Evolutionary conservation across 2,797 vertebrate genomes (phyloP).

Genomic region (Microtus californicus): DNA sequence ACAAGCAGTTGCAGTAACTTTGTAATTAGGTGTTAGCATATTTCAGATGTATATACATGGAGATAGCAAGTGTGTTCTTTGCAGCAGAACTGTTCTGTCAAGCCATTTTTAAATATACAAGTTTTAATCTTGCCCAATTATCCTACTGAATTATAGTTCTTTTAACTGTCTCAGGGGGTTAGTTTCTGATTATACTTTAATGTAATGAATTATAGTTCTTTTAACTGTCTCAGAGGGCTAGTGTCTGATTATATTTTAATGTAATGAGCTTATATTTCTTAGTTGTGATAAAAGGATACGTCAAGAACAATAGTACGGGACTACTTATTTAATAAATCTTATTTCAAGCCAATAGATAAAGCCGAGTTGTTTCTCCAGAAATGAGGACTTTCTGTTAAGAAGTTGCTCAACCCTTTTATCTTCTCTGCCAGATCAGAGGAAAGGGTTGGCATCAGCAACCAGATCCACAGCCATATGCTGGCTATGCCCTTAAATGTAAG

Average conservation of each 20-base stretch:
- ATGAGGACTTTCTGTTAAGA: slow-evolving; percentile 5
- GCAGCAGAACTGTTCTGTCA: neutral
- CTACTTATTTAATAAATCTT: slow-evolving; percentile 29
- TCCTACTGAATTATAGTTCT: neutral
- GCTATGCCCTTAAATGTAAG: slow-evolving; percentile 5
- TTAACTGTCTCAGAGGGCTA: slow-evolving; percentile 1
- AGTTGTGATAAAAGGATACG: neutral
- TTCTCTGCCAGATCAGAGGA: slow-evolving; percentile 6
- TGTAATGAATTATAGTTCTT: neutral
- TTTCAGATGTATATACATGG: neutral
- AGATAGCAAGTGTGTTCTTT: neutral
- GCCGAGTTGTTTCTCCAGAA: slow-evolving; percentile 18
- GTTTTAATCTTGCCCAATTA: neutral
- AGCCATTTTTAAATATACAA: neutral
- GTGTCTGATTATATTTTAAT: slow-evolving; percentile 37
- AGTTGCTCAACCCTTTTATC: neutral
- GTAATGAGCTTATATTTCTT: slow-evolving; percentile 1
- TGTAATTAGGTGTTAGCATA: neutral
- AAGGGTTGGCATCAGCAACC: slow-evolving; percentile 1
- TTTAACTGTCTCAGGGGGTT: neutral
- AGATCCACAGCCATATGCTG: neutral
- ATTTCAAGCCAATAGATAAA: neutral
- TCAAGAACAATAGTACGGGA: neutral
- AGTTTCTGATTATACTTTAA: slow-evolving; percentile 32
- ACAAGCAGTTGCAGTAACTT: neutral